These are phyloP conservation scores for Nylanderia fulva DNA, from an alignment of 1,140 invertebrate species.

Conservation along the genomic window DNA sequence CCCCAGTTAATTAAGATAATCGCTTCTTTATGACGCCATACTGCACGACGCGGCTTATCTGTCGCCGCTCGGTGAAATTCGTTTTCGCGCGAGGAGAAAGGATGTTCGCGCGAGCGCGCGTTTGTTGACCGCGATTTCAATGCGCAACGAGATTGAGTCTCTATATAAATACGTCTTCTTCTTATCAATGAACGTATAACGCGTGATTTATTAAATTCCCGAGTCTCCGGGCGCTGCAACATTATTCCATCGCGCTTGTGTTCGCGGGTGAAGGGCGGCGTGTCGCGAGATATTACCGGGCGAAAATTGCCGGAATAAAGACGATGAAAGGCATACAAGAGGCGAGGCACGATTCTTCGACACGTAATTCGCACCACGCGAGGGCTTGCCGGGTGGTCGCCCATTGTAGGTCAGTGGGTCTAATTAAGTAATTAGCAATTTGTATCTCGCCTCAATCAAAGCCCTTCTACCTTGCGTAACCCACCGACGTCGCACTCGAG, in stretches of 20 bases:
- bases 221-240: background rate
- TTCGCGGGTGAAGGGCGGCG: conserved; percentile 33
- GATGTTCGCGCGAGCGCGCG: background rate
- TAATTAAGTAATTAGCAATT: conserved; percentile 83
- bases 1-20: conserved; percentile 83
- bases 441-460: conserved; percentile 75
- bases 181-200: conserved; percentile 26
- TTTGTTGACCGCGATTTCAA: conserved; percentile 21
- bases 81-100: conserved; percentile 66
- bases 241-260: background rate
- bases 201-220: conserved; percentile 28
- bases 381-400: conserved; percentile 69
- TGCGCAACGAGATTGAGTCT: conserved; percentile 12
- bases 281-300: conserved; percentile 43
- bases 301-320: conserved; percentile 62
- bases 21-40: conserved; percentile 77
- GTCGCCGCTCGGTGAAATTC: conserved; percentile 69
- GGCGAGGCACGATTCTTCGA: conserved; percentile 28
- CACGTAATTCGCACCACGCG: conserved; percentile 33
- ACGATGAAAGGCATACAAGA: conserved; percentile 59
- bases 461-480: conserved; percentile 66
- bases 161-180: background rate
- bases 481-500: conserved; percentile 11
- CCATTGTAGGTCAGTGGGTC: conserved; percentile 75
- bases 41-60: conserved; percentile 58